phyloP scores from a whole-genome alignment of 2,113 vertebrate species.

The Tyrannus savana region DNA sequence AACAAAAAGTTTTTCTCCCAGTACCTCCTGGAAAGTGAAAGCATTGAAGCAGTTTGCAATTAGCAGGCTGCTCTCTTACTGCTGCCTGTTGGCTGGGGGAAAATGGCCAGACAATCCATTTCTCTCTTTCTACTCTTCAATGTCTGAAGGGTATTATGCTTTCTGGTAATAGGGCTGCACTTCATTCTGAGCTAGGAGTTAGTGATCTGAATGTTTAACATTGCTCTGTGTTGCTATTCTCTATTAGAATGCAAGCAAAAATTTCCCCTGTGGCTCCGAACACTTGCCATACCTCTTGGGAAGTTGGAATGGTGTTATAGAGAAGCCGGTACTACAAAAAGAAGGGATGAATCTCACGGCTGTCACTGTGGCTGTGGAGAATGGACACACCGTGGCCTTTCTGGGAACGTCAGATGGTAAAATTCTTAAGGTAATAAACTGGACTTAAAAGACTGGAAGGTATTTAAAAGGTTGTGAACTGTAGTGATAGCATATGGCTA shows the following conservation, averaged over 20 bases:
- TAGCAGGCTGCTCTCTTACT: conserved; percentile 7
- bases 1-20: background rate
- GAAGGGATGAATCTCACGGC: conserved; percentile 81
- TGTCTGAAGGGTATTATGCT: background rate
- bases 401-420: conserved; percentile 86
- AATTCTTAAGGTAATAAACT: conserved; percentile 79
- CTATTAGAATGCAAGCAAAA: conserved; percentile 62
- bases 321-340: conserved; percentile 58
- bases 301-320: conserved; percentile 75
- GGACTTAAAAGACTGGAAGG: background rate
- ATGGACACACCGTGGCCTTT: conserved; percentile 85
- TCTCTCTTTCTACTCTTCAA: background rate
- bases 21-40: background rate
- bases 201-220: conserved; percentile 54
- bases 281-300: conserved; percentile 92
- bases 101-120: background rate
- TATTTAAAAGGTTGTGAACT: background rate
- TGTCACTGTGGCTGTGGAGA: conserved; percentile 84
- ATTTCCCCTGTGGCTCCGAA: conserved; percentile 86
- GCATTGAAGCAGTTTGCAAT: background rate
- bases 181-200: conserved; percentile 21
- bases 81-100: background rate
- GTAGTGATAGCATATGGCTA: background rate
- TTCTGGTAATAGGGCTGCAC: background rate
- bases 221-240: conserved; percentile 26